Percentiles rank a stretch among this genome's conserved stretches.
phyloP scores from a whole-genome alignment of 2,113 vertebrate genomes.

The Pollimyrus isidori region DNA sequence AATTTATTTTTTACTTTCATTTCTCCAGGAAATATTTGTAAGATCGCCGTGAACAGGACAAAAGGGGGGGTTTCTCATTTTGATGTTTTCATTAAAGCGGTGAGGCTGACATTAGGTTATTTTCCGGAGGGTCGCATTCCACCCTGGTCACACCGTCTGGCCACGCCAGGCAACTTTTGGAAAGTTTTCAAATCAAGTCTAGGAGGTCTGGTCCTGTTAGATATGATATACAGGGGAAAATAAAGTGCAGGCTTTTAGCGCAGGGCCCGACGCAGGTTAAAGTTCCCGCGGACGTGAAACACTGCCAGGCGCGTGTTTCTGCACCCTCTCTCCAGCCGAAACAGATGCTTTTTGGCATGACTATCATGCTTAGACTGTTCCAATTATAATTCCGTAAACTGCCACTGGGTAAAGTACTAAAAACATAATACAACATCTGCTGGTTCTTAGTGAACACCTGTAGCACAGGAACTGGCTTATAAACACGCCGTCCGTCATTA shows the following conservation, averaged over 20 bases:
- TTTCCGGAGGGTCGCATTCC: background rate
- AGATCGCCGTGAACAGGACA: background rate
- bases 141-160: background rate
- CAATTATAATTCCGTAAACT: conserved; percentile 24
- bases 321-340: background rate
- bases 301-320: background rate
- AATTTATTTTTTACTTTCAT: conserved; percentile 7
- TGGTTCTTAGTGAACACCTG: conserved; percentile 27
- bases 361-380: background rate
- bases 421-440: conserved; percentile 27
- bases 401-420: conserved; percentile 20
- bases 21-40: conserved; percentile 10
- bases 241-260: background rate
- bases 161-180: background rate
- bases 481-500: background rate
- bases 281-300: background rate
- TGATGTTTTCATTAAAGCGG: background rate
- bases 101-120: background rate
- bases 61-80: background rate
- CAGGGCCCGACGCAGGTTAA: background rate
- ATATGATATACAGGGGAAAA: background rate
- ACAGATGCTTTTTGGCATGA: background rate
- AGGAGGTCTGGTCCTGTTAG: background rate
- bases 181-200: background rate
- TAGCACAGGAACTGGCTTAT: conserved; percentile 12